Conservation (phyloP, 1,140 invertebrate genomes). For the Scaptomyza hsui region DNA sequence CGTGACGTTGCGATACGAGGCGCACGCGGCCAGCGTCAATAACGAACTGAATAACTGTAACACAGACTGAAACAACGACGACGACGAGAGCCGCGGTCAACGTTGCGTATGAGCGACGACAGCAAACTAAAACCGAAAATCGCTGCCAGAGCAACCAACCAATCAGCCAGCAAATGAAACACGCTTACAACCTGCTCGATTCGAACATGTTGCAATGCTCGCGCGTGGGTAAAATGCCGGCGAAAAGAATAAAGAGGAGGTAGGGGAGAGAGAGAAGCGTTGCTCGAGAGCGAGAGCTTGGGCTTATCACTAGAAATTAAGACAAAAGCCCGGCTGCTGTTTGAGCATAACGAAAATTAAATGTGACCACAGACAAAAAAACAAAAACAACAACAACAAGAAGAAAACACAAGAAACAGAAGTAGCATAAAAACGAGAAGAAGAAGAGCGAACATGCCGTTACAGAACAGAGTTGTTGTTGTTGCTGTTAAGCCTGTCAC, state of each 20-base stretch:
- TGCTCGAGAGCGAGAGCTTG: conserved; percentile 11
- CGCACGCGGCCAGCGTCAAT: conserved; percentile 33
- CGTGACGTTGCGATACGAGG: conserved; percentile 20
- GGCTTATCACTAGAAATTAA: conserved; percentile 77
- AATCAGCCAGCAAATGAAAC: conserved; percentile 1
- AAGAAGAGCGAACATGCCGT: background rate
- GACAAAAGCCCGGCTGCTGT: conserved; percentile 49
- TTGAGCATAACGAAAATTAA: conserved; percentile 51
- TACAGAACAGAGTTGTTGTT: background rate
- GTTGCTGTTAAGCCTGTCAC: conserved; percentile 2
- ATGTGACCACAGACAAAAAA: conserved; percentile 53
- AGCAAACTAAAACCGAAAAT: conserved; percentile 57
- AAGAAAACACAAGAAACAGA: conserved; percentile 2
- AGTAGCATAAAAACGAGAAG: background rate
- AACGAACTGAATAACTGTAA: conserved; percentile 29
- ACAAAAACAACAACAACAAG: conserved; percentile 23
- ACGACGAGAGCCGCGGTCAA: conserved; percentile 32
- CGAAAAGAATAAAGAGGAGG: background rate
- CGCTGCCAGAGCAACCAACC: conserved; percentile 6
- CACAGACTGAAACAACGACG: conserved; percentile 4
- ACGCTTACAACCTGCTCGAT: conserved; percentile 21
- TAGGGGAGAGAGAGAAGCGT: conserved; percentile 3
- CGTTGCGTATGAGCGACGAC: conserved; percentile 79
- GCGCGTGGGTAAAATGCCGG: background rate
- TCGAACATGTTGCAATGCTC: conserved; percentile 53